These are phyloP conservation scores for Nasonia longicornis DNA, from an alignment of 1,140 invertebrate genomes.

Conservation along the genomic window DNA sequence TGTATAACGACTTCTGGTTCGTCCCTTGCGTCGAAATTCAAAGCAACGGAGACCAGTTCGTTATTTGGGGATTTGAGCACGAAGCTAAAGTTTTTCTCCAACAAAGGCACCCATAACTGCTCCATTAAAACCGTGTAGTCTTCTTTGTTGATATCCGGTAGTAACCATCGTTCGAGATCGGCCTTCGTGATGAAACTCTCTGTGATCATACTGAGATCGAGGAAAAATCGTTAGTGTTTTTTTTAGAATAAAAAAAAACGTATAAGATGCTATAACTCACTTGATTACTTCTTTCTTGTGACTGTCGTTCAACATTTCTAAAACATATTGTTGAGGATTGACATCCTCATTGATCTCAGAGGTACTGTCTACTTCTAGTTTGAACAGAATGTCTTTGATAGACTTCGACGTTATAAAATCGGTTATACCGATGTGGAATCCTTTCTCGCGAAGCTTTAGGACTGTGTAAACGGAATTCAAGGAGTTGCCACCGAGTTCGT, in stretches of 20 bases:
- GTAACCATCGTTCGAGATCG: conserved; percentile 82
- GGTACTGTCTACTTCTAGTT: conserved; percentile 67
- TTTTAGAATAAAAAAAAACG: background rate
- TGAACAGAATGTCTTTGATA: conserved; percentile 76
- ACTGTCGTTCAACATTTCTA: conserved; percentile 72
- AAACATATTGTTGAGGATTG: conserved; percentile 62
- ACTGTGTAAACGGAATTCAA: conserved; percentile 87
- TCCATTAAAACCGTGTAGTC: conserved; percentile 79
- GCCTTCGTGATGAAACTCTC: conserved; percentile 87
- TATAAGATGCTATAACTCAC: conserved; percentile 62
- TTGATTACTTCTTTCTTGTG: conserved; percentile 74
- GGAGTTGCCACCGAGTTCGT: conserved; percentile 87
- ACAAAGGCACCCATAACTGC: conserved; percentile 75
- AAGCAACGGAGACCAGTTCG: conserved; percentile 73
- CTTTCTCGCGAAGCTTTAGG: conserved; percentile 80
- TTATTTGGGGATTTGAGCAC: conserved; percentile 69
- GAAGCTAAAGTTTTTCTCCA: conserved; percentile 80
- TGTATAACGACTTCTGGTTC: conserved; percentile 79
- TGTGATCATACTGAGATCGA: conserved; percentile 78
- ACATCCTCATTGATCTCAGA: conserved; percentile 48
- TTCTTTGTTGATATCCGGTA: conserved; percentile 72
- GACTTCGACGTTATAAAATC: conserved; percentile 82
- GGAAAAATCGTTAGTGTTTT: background rate
- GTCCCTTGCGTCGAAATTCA: conserved; percentile 84
- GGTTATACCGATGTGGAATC: conserved; percentile 82